Percentiles rank a stretch among this genome's conserved stretches.
Conservation (phyloP, 2,113 vertebrate genomes). For the Falco punctatus region DNA sequence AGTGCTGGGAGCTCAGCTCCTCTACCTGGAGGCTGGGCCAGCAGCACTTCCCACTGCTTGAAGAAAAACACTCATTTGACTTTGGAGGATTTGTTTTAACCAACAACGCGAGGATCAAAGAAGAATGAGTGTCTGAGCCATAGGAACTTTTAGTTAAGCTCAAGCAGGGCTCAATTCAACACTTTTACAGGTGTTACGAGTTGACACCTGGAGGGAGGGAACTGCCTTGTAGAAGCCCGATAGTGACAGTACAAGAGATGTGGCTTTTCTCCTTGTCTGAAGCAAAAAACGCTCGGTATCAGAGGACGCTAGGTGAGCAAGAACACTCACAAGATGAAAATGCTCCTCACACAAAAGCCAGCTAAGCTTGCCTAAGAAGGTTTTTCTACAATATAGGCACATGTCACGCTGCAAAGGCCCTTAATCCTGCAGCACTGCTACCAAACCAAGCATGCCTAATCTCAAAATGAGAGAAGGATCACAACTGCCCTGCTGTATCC, state of each 20-base stretch:
- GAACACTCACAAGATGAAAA: not conserved
- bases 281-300: not conserved
- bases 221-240: not conserved
- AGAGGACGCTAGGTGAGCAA: not conserved
- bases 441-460: not conserved
- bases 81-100: not conserved
- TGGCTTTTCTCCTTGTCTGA: not conserved
- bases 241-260: not conserved
- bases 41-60: not conserved
- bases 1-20: not conserved
- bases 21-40: not conserved
- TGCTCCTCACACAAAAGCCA: not conserved
- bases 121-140: not conserved
- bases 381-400: not conserved
- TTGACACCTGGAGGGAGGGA: not conserved
- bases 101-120: not conserved
- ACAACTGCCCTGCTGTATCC: not conserved
- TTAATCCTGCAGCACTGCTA: not conserved
- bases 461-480: not conserved
- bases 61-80: not conserved
- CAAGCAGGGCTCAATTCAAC: not conserved
- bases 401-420: not conserved
- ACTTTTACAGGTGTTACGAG: not conserved
- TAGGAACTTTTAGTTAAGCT: not conserved
- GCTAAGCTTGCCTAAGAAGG: not conserved